Base-by-base conservation (phyloP, 1,140 invertebrate genomes). In the Drosophila azteca region DNA sequence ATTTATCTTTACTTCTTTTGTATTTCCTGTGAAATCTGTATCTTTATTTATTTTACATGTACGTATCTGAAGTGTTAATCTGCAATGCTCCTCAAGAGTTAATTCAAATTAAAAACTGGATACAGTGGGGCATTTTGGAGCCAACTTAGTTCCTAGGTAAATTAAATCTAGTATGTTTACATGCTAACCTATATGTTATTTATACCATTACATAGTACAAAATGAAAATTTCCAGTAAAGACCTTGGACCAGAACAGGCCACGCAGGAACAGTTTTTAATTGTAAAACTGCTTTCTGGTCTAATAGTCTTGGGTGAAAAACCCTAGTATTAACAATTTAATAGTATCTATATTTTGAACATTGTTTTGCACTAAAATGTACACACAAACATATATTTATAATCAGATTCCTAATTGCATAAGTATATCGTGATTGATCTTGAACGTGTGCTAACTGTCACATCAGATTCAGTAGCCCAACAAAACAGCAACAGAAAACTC, bases 321-420 rank as follows among this genome's bases (percentile, higher is more conserved):
- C 3, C 11, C 9, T 48, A n/a, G 13, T 8, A 46, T 48, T 6
- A 46, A 26, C 35, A 59, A 26, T 60, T 75, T 57, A 70, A 31
- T 58, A 68, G 3, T 24, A 24, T 3, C n/a, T n/a, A n/a, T n/a
- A 24, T 3, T 24, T 65, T 76, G 44, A 52, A 54, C 20, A 53
- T 68, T 48, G 53, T 78, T 80, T 73, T 90, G 89, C 59, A 79
- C 58, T 65, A 88, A 60, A 46, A 73, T 58, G 57, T 81, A 90
- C 59, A 79, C 55, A 62, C 87, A 60, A 44, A 73, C 55, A 59
- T 81, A 90, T 20, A 64, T 58, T n/a, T n/a, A n/a, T n/a, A 6
- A 75, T 76, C 5, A 90, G 44, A 44, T 79, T 90, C 50, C 90
- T 77, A 13, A 90, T 50, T 20, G 76, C 24, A 62, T 60, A 20